Base-by-base conservation (phyloP, 2,797 vertebrate genomes). In the Selene dorsalis region DNA sequence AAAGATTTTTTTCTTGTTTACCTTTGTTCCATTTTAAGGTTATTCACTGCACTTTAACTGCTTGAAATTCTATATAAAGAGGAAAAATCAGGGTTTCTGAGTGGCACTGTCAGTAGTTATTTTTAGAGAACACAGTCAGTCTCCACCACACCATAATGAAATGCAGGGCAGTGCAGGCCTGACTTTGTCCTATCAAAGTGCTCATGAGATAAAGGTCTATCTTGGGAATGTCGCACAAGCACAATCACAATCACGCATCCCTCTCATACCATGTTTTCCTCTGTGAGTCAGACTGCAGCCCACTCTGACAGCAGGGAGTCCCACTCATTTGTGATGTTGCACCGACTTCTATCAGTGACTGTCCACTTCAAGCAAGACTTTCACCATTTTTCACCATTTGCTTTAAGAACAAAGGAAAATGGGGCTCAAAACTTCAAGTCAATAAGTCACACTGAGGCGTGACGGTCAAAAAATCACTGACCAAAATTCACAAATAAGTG, bases 211-310 rank as follows among this genome's bases (percentile, higher is more conserved):
- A 66, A 84, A 69, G 84, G 35, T 73, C 65, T 56, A 45, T 81
- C 43, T 75, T 71, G 71, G 16, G 60, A 76, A 65, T 50, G 57
- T 79, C 32, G 47, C 65, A 69, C 41, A 67, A 65, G 43, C 20
- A 68, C 63, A 75, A 59, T 75, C 20, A 68, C 63, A 75, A 59
- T 75, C 69, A 72, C 80, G 75, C 82, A 62, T 71, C 69, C 69
- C 66, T 91, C 68, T 81, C 22, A 73, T 48, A n/a, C 38, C 69
- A 59, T 13, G 56, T 74, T 55, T 66, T 22, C 35, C 32, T 75
- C 77, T 68, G 69, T 85, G 84, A 84, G 67, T 85, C 80, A 87
- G 63, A 20, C 57, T 59, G 73, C 69, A n/a, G 56, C 82, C 86
- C 83, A 88, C 84, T 82, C 22, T 17, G 3, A 4, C 73, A 80